Percentiles rank a stretch among this genome's conserved stretches.
These are phyloP conservation scores for Scolopax bukidnonensis DNA, from an alignment of 2,797 vertebrate species.

Conservation along the genomic window DNA sequence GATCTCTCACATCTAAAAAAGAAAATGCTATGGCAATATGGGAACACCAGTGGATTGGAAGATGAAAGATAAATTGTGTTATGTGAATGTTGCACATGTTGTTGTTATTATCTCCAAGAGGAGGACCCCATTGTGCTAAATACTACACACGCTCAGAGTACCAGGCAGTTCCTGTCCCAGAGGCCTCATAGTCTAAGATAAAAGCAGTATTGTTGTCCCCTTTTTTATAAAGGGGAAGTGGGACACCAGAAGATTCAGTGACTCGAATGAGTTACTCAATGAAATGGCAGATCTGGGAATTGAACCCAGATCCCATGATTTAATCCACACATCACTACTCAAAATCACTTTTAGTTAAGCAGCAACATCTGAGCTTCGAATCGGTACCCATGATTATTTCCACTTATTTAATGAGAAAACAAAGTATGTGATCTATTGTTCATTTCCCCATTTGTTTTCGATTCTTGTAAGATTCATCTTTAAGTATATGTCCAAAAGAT, in stretches of 20 bases:
- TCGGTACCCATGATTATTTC: background rate
- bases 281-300: constrained; percentile 3
- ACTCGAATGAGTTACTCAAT: background rate
- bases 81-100: constrained; percentile 36
- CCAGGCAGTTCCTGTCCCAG: constrained; percentile 22
- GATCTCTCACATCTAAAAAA: background rate
- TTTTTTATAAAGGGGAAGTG: constrained; percentile 30
- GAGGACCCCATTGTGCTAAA: constrained; percentile 49
- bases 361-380: background rate
- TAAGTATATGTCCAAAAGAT: background rate
- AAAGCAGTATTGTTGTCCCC: constrained; percentile 36
- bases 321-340: background rate
- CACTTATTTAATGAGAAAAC: background rate
- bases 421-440: background rate
- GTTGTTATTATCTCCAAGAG: constrained; percentile 51
- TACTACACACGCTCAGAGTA: background rate
- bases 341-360: background rate
- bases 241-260: constrained; percentile 19
- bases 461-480: background rate
- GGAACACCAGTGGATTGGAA: constrained; percentile 6
- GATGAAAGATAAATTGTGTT: constrained; percentile 27
- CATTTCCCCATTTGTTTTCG: background rate
- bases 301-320: background rate
- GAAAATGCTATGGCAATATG: constrained; percentile 3
- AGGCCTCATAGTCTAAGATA: constrained; percentile 33